phyloP scores from a whole-genome alignment of 2,888 invertebrate genomes.

The Athripsodes cinereus region DNA sequence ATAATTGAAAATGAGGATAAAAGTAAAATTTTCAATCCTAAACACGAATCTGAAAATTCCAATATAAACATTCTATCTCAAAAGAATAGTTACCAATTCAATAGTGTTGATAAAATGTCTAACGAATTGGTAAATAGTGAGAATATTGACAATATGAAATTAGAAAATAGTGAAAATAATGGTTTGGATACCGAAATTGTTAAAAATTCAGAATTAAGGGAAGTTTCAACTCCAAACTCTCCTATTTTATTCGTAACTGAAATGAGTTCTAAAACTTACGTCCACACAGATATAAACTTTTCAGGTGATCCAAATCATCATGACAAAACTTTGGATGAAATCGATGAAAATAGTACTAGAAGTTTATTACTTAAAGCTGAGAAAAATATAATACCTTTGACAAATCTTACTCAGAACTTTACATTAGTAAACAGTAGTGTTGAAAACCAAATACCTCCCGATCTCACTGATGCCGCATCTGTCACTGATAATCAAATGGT shows the following conservation, averaged over 20 bases:
- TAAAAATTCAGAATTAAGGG: neutral
- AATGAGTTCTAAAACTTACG: conserved; percentile 15
- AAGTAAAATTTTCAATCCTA: too few relatives aligned
- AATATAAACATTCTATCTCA: too few relatives aligned
- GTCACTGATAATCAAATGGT: too few relatives aligned
- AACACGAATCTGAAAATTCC: too few relatives aligned
- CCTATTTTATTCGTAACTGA: conserved; percentile 18
- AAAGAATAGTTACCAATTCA: too few relatives aligned
- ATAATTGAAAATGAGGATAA: too few relatives aligned
- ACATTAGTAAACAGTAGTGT: neutral
- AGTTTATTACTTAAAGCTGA: neutral
- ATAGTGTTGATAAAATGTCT: too few relatives aligned
- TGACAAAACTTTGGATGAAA: neutral
- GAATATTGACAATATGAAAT: too few relatives aligned
- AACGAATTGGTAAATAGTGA: too few relatives aligned
- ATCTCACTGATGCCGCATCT: too few relatives aligned
- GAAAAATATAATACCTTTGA: neutral
- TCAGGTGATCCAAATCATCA: conserved; percentile 14
- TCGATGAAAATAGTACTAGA: neutral
- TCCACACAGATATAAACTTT: conserved; percentile 16
- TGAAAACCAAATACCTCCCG: neutral
- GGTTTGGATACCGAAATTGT: too few relatives aligned
- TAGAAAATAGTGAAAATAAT: too few relatives aligned
- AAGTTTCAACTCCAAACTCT: neutral
- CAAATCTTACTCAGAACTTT: neutral